Evolutionary conservation across 2,888 invertebrate species (phyloP).

Genomic region (Hyppa rectilinea): DNA sequence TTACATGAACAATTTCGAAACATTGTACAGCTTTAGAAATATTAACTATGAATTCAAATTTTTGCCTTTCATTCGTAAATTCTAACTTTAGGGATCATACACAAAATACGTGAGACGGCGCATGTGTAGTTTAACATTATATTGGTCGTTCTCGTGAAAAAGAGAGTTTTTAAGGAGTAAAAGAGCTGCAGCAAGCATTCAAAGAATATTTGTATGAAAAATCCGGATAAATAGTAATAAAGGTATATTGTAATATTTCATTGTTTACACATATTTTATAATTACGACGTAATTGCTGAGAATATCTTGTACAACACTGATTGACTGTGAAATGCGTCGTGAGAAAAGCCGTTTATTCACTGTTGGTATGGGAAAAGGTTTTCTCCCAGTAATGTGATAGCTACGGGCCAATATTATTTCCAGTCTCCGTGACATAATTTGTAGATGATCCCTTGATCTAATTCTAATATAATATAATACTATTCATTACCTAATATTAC

Average conservation of each 20-base stretch:
- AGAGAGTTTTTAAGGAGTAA: neutral
- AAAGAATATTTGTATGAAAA: neutral
- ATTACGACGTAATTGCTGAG: neutral
- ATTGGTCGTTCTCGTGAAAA: constrained; percentile 14
- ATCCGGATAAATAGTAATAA: neutral
- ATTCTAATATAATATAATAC: constrained; percentile 66
- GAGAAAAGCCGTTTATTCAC: neutral
- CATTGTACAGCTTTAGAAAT: constrained; percentile 59
- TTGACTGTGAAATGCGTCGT: neutral
- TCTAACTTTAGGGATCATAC: constrained; percentile 52
- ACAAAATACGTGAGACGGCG: constrained; percentile 49
- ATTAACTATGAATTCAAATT: constrained; percentile 56
- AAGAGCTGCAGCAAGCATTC: neutral
- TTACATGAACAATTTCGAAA: constrained; percentile 63
- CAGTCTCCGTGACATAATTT: constrained; percentile 44
- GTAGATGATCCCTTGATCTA: constrained; percentile 52
- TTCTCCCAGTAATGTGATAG: neutral
- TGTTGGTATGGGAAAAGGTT: neutral
- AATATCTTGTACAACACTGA: neutral
- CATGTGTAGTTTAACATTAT: neutral
- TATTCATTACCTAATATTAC: constrained; percentile 66
- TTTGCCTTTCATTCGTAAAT: constrained; percentile 62
- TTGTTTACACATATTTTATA: neutral
- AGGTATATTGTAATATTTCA: neutral
- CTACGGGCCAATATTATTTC: neutral